A percentile compares a stretch with the other conserved stretches of the same genome.
phyloP scores from a whole-genome alignment of 2,888 invertebrate genomes.

The Dorcus parallelipipedus region DNA sequence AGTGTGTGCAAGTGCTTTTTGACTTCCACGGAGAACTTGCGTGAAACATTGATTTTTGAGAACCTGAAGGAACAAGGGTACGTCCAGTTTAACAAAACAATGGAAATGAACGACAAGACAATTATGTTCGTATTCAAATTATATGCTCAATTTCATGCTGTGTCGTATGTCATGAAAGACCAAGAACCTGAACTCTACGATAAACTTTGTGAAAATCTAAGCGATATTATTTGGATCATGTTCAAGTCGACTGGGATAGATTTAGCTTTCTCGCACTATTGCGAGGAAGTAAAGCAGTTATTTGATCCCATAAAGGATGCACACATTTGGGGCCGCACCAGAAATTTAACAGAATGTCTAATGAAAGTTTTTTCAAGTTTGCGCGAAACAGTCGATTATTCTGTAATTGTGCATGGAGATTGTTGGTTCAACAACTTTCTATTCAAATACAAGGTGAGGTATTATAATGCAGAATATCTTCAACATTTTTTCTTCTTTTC shows the following conservation, averaged over 20 bases:
- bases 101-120: conserved; percentile 32
- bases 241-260: not conserved
- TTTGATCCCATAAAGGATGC: not conserved
- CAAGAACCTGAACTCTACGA: conserved; percentile 25
- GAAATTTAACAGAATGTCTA: not conserved
- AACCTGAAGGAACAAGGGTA: conserved; percentile 31
- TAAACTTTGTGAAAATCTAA: not conserved
- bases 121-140: conserved; percentile 30
- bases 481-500: not conserved
- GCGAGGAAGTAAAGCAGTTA: not conserved
- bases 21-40: not conserved
- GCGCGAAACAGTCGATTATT: not conserved
- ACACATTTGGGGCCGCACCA: not conserved
- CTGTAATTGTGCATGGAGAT: conserved; percentile 19
- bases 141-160: conserved; percentile 37
- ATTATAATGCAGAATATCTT: not conserved
- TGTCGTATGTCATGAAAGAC: conserved; percentile 34
- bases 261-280: not conserved
- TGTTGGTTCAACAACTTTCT: conserved; percentile 25
- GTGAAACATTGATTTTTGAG: conserved; percentile 13
- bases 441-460: conserved; percentile 19
- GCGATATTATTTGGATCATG: not conserved
- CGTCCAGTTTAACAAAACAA: conserved; percentile 29
- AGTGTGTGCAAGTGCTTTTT: not conserved
- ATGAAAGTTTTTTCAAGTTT: not conserved